A percentile compares a stretch with the other conserved stretches of the same genome.
phyloP scores from a whole-genome alignment of 2,888 invertebrate genomes.

The Stenoptilia bipunctidactyla region DNA sequence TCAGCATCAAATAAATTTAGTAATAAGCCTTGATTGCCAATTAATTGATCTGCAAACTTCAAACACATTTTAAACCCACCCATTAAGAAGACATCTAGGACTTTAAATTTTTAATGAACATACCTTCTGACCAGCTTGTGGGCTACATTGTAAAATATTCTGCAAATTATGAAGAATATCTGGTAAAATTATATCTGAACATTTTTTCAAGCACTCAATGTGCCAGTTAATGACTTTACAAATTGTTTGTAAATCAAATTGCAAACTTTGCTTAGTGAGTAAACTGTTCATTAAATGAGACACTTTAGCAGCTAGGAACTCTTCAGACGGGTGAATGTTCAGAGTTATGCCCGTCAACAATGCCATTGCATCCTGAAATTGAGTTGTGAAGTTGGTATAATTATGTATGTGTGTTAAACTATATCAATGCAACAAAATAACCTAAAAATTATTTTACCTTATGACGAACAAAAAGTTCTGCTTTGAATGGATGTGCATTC shows the following conservation, averaged over 20 bases:
- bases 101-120: background rate
- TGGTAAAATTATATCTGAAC: slow-evolving; percentile 46
- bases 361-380: slow-evolving; percentile 43
- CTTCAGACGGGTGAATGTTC: slow-evolving; percentile 56
- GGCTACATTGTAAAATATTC: slow-evolving; percentile 37
- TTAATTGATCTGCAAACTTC: slow-evolving; percentile 45
- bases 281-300: slow-evolving; percentile 70
- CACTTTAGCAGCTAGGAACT: slow-evolving; percentile 66
- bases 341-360: slow-evolving; percentile 40
- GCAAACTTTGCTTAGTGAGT: slow-evolving; percentile 64
- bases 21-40: slow-evolving; percentile 44
- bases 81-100: too few species aligned
- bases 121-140: slow-evolving; percentile 33
- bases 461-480: slow-evolving; percentile 47
- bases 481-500: slow-evolving; percentile 73
- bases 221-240: slow-evolving; percentile 52
- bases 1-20: slow-evolving; percentile 34
- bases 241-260: slow-evolving; percentile 35
- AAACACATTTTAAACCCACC: too few species aligned
- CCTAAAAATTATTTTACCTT: slow-evolving; percentile 36
- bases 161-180: slow-evolving; percentile 55
- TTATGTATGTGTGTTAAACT: background rate
- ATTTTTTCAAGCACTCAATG: slow-evolving; percentile 44
- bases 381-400: background rate
- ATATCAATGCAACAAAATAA: slow-evolving; percentile 14